These are phyloP conservation scores for Zoanthus gigantus DNA, from an alignment of 92 coral and sea anemone species.

Conservation along the genomic window DNA sequence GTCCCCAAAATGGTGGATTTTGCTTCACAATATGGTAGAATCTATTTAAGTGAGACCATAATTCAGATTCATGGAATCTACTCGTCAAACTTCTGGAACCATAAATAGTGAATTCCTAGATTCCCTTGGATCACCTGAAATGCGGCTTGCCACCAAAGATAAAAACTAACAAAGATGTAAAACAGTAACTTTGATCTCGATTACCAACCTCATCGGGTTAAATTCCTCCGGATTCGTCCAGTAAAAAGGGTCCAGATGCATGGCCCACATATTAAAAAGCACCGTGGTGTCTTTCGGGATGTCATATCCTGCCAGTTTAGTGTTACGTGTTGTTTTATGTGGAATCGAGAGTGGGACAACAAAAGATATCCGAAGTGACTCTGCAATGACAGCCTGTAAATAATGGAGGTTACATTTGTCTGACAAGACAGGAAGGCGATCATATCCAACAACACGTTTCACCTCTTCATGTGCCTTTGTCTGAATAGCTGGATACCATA, in stretches of 20 bases:
- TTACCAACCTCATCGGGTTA: conserved; percentile 58
- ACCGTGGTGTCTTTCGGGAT: conserved; percentile 67
- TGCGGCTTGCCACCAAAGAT: background rate
- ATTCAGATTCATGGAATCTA: background rate
- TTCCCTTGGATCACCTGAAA: too few species aligned
- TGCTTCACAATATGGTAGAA: too few species aligned
- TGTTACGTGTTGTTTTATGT: conserved; percentile 62
- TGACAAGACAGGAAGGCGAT: conserved; percentile 54
- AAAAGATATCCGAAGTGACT: conserved; percentile 36
- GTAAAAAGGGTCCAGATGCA: conserved; percentile 59
- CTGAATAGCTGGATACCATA: conserved; percentile 64
- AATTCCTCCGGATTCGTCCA: conserved; percentile 56
- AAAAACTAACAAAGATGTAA: background rate
- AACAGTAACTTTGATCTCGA: background rate
- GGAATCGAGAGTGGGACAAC: conserved; percentile 47
- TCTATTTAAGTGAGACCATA: background rate
- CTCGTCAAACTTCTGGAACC: background rate
- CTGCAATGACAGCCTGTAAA: conserved; percentile 65
- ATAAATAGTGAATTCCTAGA: too few species aligned
- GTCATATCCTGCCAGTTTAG: conserved; percentile 53
- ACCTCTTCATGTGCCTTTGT: conserved; percentile 55
- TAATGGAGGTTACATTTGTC: conserved; percentile 61
- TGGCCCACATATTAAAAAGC: conserved; percentile 63
- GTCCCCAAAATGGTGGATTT: too few species aligned
- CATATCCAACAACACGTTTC: conserved; percentile 24